phyloP scores from a whole-genome alignment of 2,888 invertebrate species.

The Balanococcus diminutus region DNA sequence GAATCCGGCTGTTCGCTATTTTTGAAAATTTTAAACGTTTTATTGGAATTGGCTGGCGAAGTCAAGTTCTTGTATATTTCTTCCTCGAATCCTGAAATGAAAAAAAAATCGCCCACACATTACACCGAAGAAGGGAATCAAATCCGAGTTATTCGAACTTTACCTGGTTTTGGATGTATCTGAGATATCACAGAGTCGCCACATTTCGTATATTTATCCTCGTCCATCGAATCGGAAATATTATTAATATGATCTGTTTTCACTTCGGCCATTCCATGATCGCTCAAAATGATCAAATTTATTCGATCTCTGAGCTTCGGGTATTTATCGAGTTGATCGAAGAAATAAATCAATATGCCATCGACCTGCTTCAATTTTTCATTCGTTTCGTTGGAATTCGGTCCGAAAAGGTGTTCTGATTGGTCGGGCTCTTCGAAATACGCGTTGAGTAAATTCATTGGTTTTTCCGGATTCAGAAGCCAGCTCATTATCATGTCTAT shows the following conservation, averaged over 20 bases:
- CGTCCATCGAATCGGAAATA: conserved; percentile 64
- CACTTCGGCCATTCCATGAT: conserved; percentile 73
- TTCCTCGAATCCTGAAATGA: conserved; percentile 54
- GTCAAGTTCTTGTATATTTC: conserved; percentile 55
- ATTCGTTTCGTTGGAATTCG: conserved; percentile 63
- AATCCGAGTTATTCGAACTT: not conserved
- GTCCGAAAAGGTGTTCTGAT: conserved; percentile 69
- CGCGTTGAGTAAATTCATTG: conserved; percentile 72
- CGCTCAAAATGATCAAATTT: conserved; percentile 73
- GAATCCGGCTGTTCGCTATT: conserved; percentile 67
- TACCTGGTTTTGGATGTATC: conserved; percentile 61
- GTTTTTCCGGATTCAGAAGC: conserved; percentile 66
- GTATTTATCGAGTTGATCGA: conserved; percentile 64
- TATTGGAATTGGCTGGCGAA: not conserved
- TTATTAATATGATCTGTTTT: conserved; percentile 66
- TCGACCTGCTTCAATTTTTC: conserved; percentile 64
- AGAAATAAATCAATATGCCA: conserved; percentile 66
- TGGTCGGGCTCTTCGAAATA: conserved; percentile 76
- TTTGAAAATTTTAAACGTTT: conserved; percentile 66
- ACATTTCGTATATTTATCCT: conserved; percentile 64
- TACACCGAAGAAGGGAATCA: too few species aligned
- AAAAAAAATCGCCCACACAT: too few species aligned
- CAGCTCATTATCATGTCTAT: conserved; percentile 67
- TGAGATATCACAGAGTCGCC: conserved; percentile 68
- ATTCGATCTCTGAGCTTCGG: conserved; percentile 64